Evolutionary conservation across 2,888 invertebrate genomes (phyloP), one percentile per base, ranked within the genome.

Genomic region (Cephus rjabovi): DNA sequence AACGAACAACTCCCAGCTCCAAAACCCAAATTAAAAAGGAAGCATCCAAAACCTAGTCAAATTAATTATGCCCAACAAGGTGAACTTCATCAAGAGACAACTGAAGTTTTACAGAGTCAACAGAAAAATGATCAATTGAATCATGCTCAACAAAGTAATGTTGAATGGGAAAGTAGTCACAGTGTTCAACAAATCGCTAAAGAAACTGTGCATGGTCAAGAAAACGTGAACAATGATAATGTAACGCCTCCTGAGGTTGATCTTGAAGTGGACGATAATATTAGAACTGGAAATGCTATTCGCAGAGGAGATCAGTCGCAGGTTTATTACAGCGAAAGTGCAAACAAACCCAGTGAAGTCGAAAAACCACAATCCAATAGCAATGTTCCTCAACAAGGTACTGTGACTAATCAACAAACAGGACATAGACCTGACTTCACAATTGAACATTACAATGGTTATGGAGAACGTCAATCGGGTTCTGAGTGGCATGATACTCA

Each of bases 401-500:
- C 30, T 71, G 71, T 30, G 12, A 30, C 2, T 71, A 23, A 6
- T 34, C 71, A n/a, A 33, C 31, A 71, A 33, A 71, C 37, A 11
- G 34, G 30, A 69, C 15, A 4, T 31, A 34, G n/a, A 9, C 34
- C 15, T 33, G 15, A 9, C 74, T 34, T 40, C n/a, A 77, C 31
- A 73, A 77, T 33, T 9, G 56, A 2, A 56, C 15, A 77, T 70
- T 79, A 35, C 76, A 80, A 80, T 30, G 68, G 73, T 31, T 82
- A 86, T 75, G 75, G 78, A 34, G 70, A 70, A 69, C 80, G 23
- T 70, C 31, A 70, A 12, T 31, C 71, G 23, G 83, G 81, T 12
- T 74, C 79, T 34, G 81, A 84, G 15, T 88, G 88, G 87, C 88
- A 88, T 76, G 82, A 81, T 33, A 84, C 79, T 6, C 88, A 88